Evolutionary conservation across 2,888 invertebrate genomes (phyloP), one percentile per base, ranked within the genome.

Genomic region (Hyles lineata): DNA sequence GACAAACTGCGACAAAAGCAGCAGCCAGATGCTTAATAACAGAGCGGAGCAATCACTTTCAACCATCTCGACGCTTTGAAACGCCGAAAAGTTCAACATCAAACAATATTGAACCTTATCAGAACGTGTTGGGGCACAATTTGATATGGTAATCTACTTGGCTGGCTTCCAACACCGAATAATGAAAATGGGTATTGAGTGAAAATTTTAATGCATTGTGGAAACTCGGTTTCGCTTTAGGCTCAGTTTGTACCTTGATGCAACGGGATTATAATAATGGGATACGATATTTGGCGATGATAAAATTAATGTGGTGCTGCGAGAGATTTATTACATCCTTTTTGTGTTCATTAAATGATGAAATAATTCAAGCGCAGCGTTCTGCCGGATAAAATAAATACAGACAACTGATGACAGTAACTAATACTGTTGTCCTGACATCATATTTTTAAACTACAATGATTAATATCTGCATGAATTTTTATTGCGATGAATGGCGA

Each of bases 161-260:
- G 85, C 84, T 69, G 71, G 69, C 7, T 70, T 82, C 85, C 85
- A 85, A 77, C 79, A 75, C 71, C 71, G 75, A 76, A 78, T 78
- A 85, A 83, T 80, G 80, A 82, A 81, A 81, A 81, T 78, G 78
- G 80, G 77, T 80, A 79, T 80, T 72, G 76, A 67, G 75, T 62
- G 79, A 77, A 82, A 83, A 84, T 83, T 82, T 85, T 85, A 84
- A 85, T 81, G 80, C 74, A 80, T 78, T 81, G 78, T 81, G 76
- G 79, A 81, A 83, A 83, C 77, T 82, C 78, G 21, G 71, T 71
- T 63, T 63, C 62, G 72, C 63, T 71, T 76, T 70, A 73, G 58
- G 67, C 52, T 71, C 70, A 72, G 72, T 75, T 71, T 75, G 72
- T 76, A 67, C 67, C 67, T 67, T 50, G 67, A 67, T 67, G 67